Evolutionary conservation across 2,797 vertebrate species (phyloP), one percentile per base, ranked within the genome.

Genomic region (Danio tinwini): DNA sequence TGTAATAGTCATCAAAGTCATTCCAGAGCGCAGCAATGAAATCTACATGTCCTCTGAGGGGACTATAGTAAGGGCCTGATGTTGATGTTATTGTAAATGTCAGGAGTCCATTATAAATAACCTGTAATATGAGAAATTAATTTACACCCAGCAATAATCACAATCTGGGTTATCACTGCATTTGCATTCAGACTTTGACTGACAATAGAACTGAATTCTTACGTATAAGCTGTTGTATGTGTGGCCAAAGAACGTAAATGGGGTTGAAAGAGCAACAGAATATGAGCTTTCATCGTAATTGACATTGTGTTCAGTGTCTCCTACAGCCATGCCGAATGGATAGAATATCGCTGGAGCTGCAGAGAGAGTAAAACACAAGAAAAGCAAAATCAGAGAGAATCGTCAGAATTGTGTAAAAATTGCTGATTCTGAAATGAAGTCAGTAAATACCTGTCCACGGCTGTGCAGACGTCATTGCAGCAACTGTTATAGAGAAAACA

Each of bases 21-120:
- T 10, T 47, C 53, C 64, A 53, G 29, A 80, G 52, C 0, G 70
- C 7, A 74, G 70, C 69, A 19, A 80, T 80, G 49, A 7, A 65
- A 76, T 76, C 74, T 11, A 56, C 50, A 45, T 0, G 0, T 42
- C n/a, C 62, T 21, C 13, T 0, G 12, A 1, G 0, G 12, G 74
- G 62, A 29, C 55, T 14, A 1, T 0, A 6, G 5, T 0, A 4
- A 17, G 55, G 72, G 2, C 5, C 0, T 12, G 45, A 4, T 63
- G n/a, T 21, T 63, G 29, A 6, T 8, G 50, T 0, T 45, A 58
- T 0, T 14, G 7, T 63, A 14, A 74, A 74, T 0, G 72, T 39
- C 14, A 74, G 29, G 7, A 74, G 58, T 63, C 72, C 58, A 7
- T 74, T 74, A 62, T 52, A 50, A 52, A 62, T 62, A 52, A 74